Evolutionary conservation across 2,797 vertebrate species (phyloP).

Genomic region (Paratrypauchen microcephalus): DNA sequence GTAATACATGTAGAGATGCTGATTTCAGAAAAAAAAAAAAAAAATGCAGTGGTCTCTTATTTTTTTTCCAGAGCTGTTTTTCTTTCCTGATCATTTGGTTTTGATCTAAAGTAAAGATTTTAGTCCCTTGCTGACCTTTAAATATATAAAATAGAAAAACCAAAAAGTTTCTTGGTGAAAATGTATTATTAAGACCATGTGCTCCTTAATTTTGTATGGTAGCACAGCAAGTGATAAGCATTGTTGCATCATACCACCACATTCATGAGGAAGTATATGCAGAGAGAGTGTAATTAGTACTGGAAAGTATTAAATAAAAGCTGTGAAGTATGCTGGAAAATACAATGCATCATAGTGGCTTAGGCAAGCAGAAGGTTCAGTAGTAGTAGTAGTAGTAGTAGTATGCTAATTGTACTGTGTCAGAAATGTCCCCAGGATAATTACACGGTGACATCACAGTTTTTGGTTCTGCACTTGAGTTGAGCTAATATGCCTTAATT

Average conservation of each 20-base stretch:
- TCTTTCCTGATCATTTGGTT: not conserved
- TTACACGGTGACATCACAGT: not conserved
- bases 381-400: not conserved
- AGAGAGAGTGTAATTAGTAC: not conserved
- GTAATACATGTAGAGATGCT: no score
- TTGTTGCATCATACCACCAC: not conserved
- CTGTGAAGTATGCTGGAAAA: not conserved
- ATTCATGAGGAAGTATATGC: not conserved
- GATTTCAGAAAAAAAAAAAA: no score
- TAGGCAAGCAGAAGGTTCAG: not conserved
- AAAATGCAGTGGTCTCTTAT: no score
- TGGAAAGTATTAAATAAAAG: not conserved
- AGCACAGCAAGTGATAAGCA: not conserved
- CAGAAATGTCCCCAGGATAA: conserved; percentile 2
- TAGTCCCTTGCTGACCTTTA: not conserved
- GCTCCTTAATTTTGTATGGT: not conserved
- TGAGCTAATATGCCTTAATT: not conserved
- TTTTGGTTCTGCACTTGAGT: not conserved
- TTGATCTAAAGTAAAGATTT: not conserved
- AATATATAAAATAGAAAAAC: not conserved
- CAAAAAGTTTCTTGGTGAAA: no score
- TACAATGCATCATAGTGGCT: not conserved
- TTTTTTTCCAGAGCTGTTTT: no score
- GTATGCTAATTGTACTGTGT: not conserved
- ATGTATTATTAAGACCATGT: no score